These are phyloP conservation scores for Pollenia angustigena DNA, from an alignment of 2,888 invertebrate species.

Conservation along the genomic window DNA sequence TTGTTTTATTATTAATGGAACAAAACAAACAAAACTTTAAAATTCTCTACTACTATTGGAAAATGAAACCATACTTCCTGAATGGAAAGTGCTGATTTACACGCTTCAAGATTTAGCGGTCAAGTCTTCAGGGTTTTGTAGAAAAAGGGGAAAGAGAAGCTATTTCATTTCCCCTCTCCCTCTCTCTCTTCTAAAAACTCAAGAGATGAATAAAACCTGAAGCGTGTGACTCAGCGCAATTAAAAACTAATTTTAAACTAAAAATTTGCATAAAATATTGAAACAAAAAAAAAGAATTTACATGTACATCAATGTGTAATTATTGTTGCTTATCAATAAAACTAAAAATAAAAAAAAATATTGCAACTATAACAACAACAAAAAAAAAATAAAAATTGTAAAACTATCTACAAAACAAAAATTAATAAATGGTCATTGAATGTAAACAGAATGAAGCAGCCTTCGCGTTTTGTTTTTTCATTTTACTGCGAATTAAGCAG, in stretches of 20 bases:
- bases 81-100: too few species aligned
- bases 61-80: too few species aligned
- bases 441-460: constrained; percentile 28
- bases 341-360: constrained; percentile 20
- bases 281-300: not conserved
- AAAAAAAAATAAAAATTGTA: constrained; percentile 19
- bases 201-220: too few species aligned
- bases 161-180: too few species aligned
- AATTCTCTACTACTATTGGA: constrained; percentile 4
- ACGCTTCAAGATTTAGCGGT: too few species aligned
- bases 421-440: constrained; percentile 66
- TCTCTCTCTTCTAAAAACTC: too few species aligned
- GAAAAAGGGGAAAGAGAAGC: too few species aligned
- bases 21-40: constrained; percentile 20
- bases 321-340: constrained; percentile 50
- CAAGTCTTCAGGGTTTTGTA: too few species aligned
- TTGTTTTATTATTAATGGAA: constrained; percentile 14
- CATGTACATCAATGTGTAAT: constrained; percentile 53
- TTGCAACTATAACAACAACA: constrained; percentile 11
- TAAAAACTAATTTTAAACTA: not conserved
- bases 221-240: not conserved
- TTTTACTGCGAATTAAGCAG: constrained; percentile 1
- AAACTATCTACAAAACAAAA: constrained; percentile 36
- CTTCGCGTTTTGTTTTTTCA: not conserved
- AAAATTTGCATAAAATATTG: constrained; percentile 35